Base-by-base conservation (phyloP, 2,797 vertebrate species). In the Gorsachius magnificus region DNA sequence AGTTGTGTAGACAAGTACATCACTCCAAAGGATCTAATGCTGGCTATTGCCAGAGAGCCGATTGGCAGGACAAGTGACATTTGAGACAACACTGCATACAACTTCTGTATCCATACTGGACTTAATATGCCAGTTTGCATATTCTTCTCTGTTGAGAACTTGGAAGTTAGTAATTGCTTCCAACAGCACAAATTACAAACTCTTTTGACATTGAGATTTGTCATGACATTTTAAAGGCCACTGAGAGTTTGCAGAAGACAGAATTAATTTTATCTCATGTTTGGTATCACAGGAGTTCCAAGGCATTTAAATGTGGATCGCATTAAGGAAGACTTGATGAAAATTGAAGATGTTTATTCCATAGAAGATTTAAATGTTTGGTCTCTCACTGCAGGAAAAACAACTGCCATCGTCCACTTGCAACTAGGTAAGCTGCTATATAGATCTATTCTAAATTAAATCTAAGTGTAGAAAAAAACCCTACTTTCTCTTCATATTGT, bases 301-400 rank as follows among this genome's bases (percentile, higher is more conserved):
- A 98, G 98, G 87, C 99, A 99, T 95, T 83, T 99, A 96, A 99
- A 99, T 31, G 96, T 99, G 91, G 98, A 98, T 96, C 98, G 89
- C 83, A 99, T 99, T 95, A 99, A 97, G 97, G 99, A 99, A 53
- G 99, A 99, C 75, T 98, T 99, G 92, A 97, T 99, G 98, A 99
- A 99, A 97, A 98, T 99, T 93, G 99, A 99, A 78, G 98, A 99
- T 24, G 99, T 99, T 86, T 98, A 99, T 92, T 99, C 99, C 16
- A 99, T 99, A 71, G 99, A 99, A 93, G 99, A 99, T 95, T 98
- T 99, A 97, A 99, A 99, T 35, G 94, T 99, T 83, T 99, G 99
- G 99, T 99, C 99, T 28, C 97, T 99, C 91, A 99, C 99, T 5
- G 97, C 98, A 9, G 99, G 99, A 93, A 99, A 99, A 97, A 99